phyloP scores from a whole-genome alignment of 2,113 vertebrate species.

The Sardina pilchardus region DNA sequence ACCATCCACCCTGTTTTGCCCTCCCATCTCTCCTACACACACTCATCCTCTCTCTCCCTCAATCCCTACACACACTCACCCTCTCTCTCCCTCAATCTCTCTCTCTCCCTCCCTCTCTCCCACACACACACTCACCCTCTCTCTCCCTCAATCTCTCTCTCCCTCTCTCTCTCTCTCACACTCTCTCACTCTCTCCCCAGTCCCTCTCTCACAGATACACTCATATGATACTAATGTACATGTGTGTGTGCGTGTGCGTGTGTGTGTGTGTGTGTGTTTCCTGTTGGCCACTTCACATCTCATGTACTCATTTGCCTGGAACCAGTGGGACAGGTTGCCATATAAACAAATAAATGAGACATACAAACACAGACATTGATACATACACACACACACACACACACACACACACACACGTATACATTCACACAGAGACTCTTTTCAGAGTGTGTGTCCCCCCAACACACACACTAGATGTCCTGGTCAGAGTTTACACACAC shows the following conservation, averaged over 20 bases:
- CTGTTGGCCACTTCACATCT: no score
- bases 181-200: background rate
- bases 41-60: background rate
- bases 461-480: no score
- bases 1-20: background rate
- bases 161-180: background rate
- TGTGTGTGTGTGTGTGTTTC: no score
- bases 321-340: background rate
- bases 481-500: no score
- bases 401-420: background rate
- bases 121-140: background rate
- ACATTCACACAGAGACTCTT: background rate
- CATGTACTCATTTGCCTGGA: no score
- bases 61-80: slow-evolving; percentile 53
- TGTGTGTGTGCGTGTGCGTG: no score
- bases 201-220: background rate
- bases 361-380: background rate
- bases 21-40: slow-evolving; percentile 19
- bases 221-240: background rate
- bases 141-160: background rate
- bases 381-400: slow-evolving; percentile 7
- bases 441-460: no score
- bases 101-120: background rate
- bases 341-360: background rate
- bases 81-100: background rate